Base-by-base conservation (phyloP, 92 coral and sea anemone genomes). In the Porites divaricata region DNA sequence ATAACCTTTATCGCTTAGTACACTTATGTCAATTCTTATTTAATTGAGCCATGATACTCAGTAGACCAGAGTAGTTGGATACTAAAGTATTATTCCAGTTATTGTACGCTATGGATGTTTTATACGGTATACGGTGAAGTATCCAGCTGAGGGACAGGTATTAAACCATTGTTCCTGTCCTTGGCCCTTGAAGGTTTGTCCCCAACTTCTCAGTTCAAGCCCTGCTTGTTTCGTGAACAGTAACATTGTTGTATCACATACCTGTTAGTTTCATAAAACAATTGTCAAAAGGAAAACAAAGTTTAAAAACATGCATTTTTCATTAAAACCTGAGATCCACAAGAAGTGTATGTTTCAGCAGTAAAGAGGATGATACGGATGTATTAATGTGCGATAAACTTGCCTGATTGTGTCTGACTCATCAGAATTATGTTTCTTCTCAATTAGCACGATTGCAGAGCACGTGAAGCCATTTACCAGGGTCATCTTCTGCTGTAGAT, bases 91-190 rank as follows among this genome's bases (percentile, higher is more conserved):
- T 35, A 35, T 35, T 35, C 45, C 45, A 35, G 45, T 35, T 35
- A 35, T 35, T 35, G 45, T 35, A 4, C 45, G 45, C 45, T 4
- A 35, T 35, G 45, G 45, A 35, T 15, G 57, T 24, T 56, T 61
- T n/a, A 75, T 25, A 56, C 23, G 26, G 15, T n/a, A 75, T 25
- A 56, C 23, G 26, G 15, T 14, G 9, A 22, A 49, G 11, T 1
- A 17, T n/a, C 82, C 73, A 78, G 63, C 83, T 78, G 72, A 23
- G 72, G 7, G 2, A 21, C 15, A 70, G 82, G 59, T 78, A 45
- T 35, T 35, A 35, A 35, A 50, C 73, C 83, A 64, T 78, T 78
- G 83, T 65, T 64, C 73, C 24, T 65, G 83, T 65, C 61, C 83
- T 78, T 78, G 73, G 25, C 49, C 57, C 28, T 4, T 58, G 22